These are phyloP conservation scores for Podabrus alpinus DNA, from an alignment of 2,888 invertebrate genomes.

Conservation along the genomic window DNA sequence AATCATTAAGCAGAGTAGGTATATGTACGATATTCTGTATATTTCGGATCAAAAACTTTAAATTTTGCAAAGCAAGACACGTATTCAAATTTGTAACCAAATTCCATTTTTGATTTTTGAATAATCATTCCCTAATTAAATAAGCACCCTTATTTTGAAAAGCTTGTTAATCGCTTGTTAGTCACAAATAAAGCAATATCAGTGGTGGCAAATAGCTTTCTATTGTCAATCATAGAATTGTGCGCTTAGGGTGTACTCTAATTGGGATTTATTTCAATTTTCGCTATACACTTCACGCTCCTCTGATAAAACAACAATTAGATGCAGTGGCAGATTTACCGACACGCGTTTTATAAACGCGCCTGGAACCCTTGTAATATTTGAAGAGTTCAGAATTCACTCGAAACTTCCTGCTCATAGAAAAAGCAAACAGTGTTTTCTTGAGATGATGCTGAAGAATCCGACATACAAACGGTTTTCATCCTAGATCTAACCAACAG, in stretches of 20 bases:
- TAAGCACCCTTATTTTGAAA: slow-evolving; percentile 16
- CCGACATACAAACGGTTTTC: neutral
- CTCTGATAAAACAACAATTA: neutral
- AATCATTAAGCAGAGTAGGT: neutral
- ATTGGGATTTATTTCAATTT: slow-evolving; percentile 15
- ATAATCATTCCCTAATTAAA: neutral
- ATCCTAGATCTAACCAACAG: too few species aligned
- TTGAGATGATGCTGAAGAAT: neutral
- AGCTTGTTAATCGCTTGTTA: slow-evolving; percentile 34
- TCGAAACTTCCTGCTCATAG: too few species aligned
- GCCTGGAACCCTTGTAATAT: neutral
- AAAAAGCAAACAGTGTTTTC: neutral
- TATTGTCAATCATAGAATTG: slow-evolving; percentile 20
- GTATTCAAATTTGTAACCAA: neutral
- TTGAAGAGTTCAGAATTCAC: neutral
- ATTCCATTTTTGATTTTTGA: neutral
- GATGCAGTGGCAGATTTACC: neutral
- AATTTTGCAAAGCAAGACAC: neutral
- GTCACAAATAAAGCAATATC: slow-evolving; percentile 15
- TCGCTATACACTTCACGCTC: neutral
- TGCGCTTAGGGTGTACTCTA: slow-evolving; percentile 23
- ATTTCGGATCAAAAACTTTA: neutral
- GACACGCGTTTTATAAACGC: neutral
- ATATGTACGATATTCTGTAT: too few species aligned
- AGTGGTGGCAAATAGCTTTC: slow-evolving; percentile 10